Conservation (phyloP, 1,140 invertebrate species). For the Neuroterus valhalla region DNA sequence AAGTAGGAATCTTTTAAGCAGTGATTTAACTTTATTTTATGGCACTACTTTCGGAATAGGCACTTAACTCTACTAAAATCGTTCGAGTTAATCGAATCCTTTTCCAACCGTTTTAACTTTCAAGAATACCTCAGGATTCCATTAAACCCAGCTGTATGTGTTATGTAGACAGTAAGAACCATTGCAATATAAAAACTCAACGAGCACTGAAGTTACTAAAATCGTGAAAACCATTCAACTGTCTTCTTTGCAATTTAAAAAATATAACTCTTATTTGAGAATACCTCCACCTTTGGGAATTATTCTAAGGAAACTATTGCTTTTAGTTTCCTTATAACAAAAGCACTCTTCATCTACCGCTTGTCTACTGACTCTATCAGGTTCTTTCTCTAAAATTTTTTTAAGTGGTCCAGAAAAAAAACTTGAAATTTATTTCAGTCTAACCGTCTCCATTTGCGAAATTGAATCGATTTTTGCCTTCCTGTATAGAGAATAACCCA, state of each 20-base stretch:
- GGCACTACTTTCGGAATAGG: constrained; percentile 20
- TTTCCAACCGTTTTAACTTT: constrained; percentile 26
- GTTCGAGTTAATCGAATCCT: constrained; percentile 27
- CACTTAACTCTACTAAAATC: constrained; percentile 26
- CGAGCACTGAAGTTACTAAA: constrained; percentile 2
- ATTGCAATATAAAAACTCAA: constrained; percentile 6
- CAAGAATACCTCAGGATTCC: constrained; percentile 23
- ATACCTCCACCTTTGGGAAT: no score
- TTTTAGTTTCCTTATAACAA: no score
- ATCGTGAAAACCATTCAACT: neutral
- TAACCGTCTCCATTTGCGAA: no score
- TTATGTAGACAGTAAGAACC: constrained; percentile 1
- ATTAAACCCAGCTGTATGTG: constrained; percentile 6
- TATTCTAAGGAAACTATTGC: no score
- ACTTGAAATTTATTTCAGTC: no score
- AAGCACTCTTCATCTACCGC: no score
- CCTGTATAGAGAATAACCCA: no score
- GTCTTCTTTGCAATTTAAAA: neutral
- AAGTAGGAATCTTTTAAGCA: constrained; percentile 15
- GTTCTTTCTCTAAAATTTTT: no score
- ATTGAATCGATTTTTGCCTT: no score
- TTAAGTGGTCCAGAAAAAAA: no score
- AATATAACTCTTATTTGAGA: no score
- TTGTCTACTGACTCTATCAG: no score
- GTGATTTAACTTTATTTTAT: constrained; percentile 21